phyloP scores from a whole-genome alignment of 2,113 vertebrate genomes.

The Oreamnos americanus region DNA sequence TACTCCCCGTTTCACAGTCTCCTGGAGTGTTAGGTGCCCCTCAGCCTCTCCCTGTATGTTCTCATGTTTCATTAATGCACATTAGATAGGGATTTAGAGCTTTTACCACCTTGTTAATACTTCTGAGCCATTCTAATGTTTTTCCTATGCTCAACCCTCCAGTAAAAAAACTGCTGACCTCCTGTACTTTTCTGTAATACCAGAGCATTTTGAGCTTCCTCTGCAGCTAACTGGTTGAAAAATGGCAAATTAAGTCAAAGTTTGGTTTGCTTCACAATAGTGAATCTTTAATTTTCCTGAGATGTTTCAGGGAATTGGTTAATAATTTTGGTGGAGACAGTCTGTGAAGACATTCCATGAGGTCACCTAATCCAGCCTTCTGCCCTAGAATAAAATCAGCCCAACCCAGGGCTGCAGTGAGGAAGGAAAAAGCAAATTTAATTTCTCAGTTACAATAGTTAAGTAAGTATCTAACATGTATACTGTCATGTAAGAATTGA shows the following conservation, averaged over 20 bases:
- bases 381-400: background rate
- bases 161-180: background rate
- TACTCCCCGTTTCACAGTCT: background rate
- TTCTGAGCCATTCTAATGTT: background rate
- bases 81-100: background rate
- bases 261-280: background rate
- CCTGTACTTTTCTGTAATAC: background rate
- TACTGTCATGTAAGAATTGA: too few relatives aligned
- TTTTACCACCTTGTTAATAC: background rate
- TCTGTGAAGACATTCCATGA: background rate
- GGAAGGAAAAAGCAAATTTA: background rate
- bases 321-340: background rate
- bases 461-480: background rate
- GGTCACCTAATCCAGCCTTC: background rate
- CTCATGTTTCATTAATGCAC: background rate
- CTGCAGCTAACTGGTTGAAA: background rate
- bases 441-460: background rate
- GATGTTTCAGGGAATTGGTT: background rate
- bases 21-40: background rate
- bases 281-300: slow-evolving; percentile 2
- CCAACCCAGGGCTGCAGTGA: background rate
- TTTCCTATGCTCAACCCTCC: background rate
- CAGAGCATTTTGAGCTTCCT: background rate
- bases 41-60: background rate
- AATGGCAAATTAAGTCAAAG: background rate